A percentile compares a stretch with the other conserved stretches of the same genome.
These are phyloP conservation scores for Sander vitreus DNA, from an alignment of 2,113 vertebrate species.

Conservation along the genomic window DNA sequence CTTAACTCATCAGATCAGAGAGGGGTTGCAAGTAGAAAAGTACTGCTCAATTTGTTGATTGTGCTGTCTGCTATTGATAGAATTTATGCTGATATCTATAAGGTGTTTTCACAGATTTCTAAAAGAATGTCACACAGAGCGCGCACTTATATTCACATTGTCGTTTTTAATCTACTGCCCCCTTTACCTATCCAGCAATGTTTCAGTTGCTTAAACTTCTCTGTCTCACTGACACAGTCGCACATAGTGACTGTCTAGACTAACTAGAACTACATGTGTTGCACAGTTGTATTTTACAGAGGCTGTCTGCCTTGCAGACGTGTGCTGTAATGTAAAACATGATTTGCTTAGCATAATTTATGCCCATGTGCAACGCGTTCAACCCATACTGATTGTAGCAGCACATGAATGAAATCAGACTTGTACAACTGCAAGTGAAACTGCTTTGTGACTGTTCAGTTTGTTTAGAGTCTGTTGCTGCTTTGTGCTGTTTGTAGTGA, in stretches of 20 bases:
- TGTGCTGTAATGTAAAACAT: constrained; percentile 57
- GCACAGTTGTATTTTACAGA: constrained; percentile 50
- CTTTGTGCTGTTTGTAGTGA: constrained; percentile 37
- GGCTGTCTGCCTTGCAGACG: constrained; percentile 44
- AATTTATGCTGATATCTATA: neutral
- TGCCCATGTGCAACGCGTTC: constrained; percentile 34
- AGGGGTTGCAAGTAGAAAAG: too few relatives aligned
- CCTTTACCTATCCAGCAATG: neutral
- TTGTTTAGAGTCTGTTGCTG: constrained; percentile 33
- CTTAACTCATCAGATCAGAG: neutral
- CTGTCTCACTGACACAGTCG: constrained; percentile 17
- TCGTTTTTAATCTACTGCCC: neutral
- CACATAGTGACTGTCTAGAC: constrained; percentile 30
- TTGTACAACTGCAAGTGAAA: constrained; percentile 11
- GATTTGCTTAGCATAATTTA: constrained; percentile 60
- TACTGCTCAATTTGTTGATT: neutral
- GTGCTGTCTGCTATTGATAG: neutral
- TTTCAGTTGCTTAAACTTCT: constrained; percentile 11
- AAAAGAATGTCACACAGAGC: neutral
- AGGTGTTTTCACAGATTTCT: constrained; percentile 16
- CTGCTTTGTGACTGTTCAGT: constrained; percentile 21
- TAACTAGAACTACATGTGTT: constrained; percentile 52
- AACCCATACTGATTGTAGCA: neutral
- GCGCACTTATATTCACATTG: neutral
- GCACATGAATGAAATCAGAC: constrained; percentile 16